phyloP scores from a whole-genome alignment of 2,113 vertebrate genomes.

The Burhinus oedicnemus region DNA sequence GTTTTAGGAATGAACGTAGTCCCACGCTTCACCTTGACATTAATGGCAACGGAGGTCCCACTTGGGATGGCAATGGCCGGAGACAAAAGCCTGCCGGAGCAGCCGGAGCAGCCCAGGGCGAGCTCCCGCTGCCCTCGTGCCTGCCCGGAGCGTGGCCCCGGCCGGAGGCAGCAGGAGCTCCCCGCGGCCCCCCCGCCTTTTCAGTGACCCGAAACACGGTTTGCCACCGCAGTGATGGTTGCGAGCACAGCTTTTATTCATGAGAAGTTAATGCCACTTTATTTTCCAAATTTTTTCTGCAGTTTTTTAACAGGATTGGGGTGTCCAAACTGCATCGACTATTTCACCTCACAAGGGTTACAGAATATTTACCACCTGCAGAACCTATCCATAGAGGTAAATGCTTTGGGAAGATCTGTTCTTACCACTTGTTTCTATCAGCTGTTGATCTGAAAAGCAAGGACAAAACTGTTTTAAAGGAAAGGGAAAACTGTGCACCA shows the following conservation, averaged over 20 bases:
- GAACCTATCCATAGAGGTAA: constrained; percentile 97
- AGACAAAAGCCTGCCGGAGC: background rate
- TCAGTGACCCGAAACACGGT: background rate
- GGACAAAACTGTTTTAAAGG: background rate
- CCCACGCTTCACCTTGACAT: background rate
- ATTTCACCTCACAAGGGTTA: constrained; percentile 96
- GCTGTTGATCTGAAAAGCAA: background rate
- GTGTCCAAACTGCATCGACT: constrained; percentile 98
- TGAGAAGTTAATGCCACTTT: constrained; percentile 3
- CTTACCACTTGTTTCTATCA: constrained; percentile 13
- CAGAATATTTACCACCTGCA: constrained; percentile 98
- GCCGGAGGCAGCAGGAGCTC: background rate
- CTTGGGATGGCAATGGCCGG: background rate
- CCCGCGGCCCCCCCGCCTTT: background rate
- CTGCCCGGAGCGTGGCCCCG: background rate
- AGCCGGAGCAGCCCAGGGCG: accelerated
- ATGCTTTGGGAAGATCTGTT: constrained; percentile 24
- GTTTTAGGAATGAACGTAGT: background rate
- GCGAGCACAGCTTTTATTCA: background rate
- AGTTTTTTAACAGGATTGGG: constrained; percentile 98
- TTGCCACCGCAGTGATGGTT: background rate
- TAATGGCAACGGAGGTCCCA: background rate
- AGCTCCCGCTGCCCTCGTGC: background rate
- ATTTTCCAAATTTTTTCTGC: constrained; percentile 79
- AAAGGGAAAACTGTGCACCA: background rate